phyloP scores from a whole-genome alignment of 2,888 invertebrate species.

The Saturnia japonica region DNA sequence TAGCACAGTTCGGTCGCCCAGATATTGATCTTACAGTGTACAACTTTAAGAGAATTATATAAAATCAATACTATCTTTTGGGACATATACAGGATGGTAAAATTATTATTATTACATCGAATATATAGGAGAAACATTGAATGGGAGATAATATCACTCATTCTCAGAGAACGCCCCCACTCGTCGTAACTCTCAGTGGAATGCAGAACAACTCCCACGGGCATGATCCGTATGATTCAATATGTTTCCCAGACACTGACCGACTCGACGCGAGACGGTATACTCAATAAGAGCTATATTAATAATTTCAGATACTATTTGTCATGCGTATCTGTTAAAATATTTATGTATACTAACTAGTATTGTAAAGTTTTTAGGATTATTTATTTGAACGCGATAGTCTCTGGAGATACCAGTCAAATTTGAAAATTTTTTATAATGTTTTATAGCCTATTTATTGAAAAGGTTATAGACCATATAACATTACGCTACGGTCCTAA shows the following conservation, averaged over 20 bases:
- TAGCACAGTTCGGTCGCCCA: too few species aligned
- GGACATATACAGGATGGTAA: neutral
- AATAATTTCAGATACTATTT: neutral
- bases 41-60: too few species aligned
- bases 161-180: neutral
- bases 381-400: too few species aligned
- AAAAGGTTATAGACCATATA: too few species aligned
- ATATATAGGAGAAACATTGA: neutral
- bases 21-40: too few species aligned
- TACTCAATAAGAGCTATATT: neutral
- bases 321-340: neutral
- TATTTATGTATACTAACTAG: neutral
- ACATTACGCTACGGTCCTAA: too few species aligned
- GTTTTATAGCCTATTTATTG: too few species aligned
- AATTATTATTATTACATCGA: neutral
- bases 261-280: neutral
- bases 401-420: too few species aligned
- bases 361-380: too few species aligned
- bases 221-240: slow-evolving; percentile 9
- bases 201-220: slow-evolving; percentile 8
- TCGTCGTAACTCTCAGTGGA: slow-evolving; percentile 7
- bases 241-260: slow-evolving; percentile 11
- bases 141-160: neutral
- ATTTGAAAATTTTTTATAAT: too few species aligned
- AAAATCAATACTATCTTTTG: neutral